phyloP scores from a whole-genome alignment of 2,797 vertebrate species.

The Acanthis flammea region DNA sequence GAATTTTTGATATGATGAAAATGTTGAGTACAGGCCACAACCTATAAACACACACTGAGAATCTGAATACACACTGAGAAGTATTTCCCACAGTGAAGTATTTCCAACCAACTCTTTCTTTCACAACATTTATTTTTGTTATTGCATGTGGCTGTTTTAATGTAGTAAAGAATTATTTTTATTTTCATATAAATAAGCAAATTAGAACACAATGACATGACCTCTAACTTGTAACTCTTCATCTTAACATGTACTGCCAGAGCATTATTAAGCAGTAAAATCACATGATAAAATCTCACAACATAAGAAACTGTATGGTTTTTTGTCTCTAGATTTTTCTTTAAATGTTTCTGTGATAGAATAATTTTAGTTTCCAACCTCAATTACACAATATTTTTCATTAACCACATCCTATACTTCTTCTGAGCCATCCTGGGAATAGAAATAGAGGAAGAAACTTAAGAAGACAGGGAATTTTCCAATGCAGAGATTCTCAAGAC shows the following conservation, averaged over 20 bases:
- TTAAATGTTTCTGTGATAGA: background rate
- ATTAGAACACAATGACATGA: background rate
- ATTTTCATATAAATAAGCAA: background rate
- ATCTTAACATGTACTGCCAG: background rate
- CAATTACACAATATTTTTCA: background rate
- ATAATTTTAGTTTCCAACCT: background rate
- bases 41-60: background rate
- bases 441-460: constrained; percentile 6
- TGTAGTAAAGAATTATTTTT: background rate
- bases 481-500: background rate
- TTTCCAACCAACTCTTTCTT: background rate
- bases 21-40: background rate
- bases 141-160: background rate
- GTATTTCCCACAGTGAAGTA: background rate
- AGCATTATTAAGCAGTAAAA: background rate
- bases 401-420: background rate
- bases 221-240: background rate
- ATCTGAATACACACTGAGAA: background rate
- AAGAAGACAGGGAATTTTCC: background rate
- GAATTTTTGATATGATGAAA: background rate
- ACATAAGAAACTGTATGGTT: background rate
- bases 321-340: background rate
- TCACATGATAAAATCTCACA: background rate
- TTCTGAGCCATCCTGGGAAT: background rate
- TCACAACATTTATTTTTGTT: background rate